Evolutionary conservation across 2,113 vertebrate species (phyloP).

Genomic region (Bungarus multicinctus): DNA sequence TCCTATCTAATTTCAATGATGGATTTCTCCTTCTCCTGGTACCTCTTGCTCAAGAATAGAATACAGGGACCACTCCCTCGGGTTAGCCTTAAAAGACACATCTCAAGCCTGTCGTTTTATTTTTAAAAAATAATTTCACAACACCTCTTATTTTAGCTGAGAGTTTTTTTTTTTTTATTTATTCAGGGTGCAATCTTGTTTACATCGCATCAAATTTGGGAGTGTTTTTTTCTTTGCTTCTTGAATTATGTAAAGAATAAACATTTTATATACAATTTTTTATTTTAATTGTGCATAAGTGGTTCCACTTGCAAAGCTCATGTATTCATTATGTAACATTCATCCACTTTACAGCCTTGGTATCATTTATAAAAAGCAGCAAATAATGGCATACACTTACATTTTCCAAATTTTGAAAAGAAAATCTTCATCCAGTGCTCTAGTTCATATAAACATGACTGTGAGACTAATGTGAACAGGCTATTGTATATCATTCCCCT

Average conservation of each 20-base stretch:
- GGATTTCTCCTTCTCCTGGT: not conserved
- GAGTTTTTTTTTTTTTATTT: slow-evolving; percentile 58
- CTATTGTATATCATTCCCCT: too few relatives aligned
- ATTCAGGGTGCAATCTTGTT: slow-evolving; percentile 59
- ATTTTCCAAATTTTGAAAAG: too few relatives aligned
- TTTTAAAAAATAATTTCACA: not conserved
- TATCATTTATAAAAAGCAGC: too few relatives aligned
- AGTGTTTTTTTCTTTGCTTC: slow-evolving; percentile 55
- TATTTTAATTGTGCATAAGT: not conserved
- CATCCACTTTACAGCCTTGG: not conserved
- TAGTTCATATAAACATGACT: not conserved
- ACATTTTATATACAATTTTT: slow-evolving; percentile 64
- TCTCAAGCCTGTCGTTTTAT: not conserved
- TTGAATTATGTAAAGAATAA: slow-evolving; percentile 63
- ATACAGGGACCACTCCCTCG: not conserved
- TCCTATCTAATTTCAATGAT: not conserved
- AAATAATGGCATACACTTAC: not conserved
- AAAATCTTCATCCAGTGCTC: not conserved
- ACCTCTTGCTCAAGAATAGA: not conserved
- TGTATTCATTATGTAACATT: not conserved
- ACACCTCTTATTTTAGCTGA: not conserved
- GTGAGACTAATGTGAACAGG: not conserved
- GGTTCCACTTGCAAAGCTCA: not conserved
- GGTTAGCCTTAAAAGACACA: slow-evolving; percentile 2
- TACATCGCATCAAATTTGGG: slow-evolving; percentile 54